Conservation (phyloP, 2,113 vertebrate genomes). For the Laterallus jamaicensis region DNA sequence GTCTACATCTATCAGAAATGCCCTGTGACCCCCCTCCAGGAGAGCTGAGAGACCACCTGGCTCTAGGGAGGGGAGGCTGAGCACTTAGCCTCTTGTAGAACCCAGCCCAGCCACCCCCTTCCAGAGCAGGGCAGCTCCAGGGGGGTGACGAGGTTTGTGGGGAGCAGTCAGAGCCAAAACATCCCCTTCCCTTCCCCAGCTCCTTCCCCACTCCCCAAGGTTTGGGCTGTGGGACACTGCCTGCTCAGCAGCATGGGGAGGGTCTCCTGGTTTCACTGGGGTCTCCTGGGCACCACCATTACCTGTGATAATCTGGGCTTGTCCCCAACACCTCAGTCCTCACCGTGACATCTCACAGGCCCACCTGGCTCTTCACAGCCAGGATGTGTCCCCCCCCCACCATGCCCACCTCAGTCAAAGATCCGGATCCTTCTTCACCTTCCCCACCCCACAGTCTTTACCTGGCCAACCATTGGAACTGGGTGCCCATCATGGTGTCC, state of each 20-base stretch:
- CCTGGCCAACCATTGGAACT: background rate
- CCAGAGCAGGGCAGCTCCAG: background rate
- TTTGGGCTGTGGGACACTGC: background rate
- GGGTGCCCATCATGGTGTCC: accelerated
- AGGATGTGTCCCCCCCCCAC: background rate
- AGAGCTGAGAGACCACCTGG: background rate
- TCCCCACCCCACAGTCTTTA: background rate
- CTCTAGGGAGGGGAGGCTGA: too few relatives aligned
- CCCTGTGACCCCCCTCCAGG: background rate
- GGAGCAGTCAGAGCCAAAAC: background rate
- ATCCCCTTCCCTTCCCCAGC: background rate
- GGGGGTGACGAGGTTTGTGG: accelerated
- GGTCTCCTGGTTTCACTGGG: background rate
- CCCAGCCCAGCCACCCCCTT: background rate
- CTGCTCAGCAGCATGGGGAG: background rate
- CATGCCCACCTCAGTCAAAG: background rate
- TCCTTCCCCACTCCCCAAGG: accelerated
- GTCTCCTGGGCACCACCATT: background rate
- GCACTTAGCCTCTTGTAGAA: background rate
- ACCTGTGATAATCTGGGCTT: background rate
- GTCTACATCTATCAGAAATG: slow-evolving; percentile 84
- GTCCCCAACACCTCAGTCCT: background rate
- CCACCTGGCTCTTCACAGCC: background rate
- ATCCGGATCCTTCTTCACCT: background rate
- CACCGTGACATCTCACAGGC: accelerated